Conservation (phyloP, 2,888 invertebrate species). For the Megaustenia siamemsis region DNA sequence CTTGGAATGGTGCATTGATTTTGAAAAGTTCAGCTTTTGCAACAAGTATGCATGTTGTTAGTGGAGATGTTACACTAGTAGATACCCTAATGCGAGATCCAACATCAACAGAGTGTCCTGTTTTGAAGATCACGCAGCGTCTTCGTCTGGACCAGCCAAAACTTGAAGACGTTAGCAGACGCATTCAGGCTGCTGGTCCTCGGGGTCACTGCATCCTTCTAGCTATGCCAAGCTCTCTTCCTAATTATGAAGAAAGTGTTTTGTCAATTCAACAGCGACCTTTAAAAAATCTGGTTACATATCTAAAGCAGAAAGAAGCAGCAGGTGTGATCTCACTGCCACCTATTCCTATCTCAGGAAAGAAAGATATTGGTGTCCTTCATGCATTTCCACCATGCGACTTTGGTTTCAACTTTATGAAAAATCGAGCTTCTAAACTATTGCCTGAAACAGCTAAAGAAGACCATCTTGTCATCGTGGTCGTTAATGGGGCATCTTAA, state of each 20-base stretch:
- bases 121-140: conserved; percentile 95
- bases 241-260: conserved; percentile 85
- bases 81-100: conserved; percentile 95
- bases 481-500: conserved; percentile 87
- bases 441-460: conserved; percentile 88
- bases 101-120: conserved; percentile 88
- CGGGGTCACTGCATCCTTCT: conserved; percentile 95
- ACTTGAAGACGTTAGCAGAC: conserved; percentile 95
- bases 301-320: conserved; percentile 98
- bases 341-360: conserved; percentile 82
- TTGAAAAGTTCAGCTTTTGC: conserved; percentile 98
- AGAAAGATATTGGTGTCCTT: conserved; percentile 92
- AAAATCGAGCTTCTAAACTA: conserved; percentile 92
- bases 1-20: conserved; percentile 97
- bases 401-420: conserved; percentile 94
- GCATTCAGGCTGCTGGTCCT: conserved; percentile 88
- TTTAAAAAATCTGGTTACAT: conserved; percentile 94
- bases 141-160: conserved; percentile 94
- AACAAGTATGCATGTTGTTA: conserved; percentile 95
- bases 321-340: conserved; percentile 95
- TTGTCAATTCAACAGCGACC: conserved; percentile 82
- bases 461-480: conserved; percentile 93
- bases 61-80: conserved; percentile 95
- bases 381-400: conserved; percentile 99
- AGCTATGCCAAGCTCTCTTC: conserved; percentile 89